A percentile compares a stretch with the other conserved stretches of the same genome.
Conservation (phyloP, 2,888 invertebrate genomes). For the Hypena proboscidalis region DNA sequence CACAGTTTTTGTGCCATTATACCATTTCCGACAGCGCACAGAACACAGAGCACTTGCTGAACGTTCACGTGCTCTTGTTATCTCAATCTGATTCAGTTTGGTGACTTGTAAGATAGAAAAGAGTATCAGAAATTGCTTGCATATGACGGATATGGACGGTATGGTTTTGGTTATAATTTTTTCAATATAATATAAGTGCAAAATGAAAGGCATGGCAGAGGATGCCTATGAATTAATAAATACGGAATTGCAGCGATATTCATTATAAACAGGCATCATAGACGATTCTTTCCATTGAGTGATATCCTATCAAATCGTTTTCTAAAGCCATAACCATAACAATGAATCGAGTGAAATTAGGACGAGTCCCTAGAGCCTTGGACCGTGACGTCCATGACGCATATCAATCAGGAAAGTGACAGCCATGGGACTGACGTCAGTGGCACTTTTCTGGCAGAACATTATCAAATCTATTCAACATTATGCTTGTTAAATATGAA, state of each 20-base stretch:
- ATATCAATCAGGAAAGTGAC: slow-evolving; percentile 20
- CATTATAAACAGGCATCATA: not conserved
- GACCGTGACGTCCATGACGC: slow-evolving; percentile 9
- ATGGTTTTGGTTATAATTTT: no score
- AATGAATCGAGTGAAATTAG: slow-evolving; percentile 24
- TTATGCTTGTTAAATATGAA: no score
- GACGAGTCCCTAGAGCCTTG: slow-evolving; percentile 18
- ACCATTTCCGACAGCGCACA: slow-evolving; percentile 39
- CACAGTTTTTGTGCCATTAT: slow-evolving; percentile 47
- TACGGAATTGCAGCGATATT: no score
- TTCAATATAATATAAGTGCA: no score
- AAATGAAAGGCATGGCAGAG: no score
- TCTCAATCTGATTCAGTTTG: no score
- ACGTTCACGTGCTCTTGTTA: slow-evolving; percentile 27
- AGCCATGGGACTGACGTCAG: slow-evolving; percentile 5
- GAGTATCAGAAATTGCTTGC: no score
- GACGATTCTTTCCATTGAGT: not conserved
- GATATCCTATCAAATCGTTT: slow-evolving; percentile 13
- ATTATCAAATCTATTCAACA: not conserved
- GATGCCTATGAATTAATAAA: no score
- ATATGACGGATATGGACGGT: no score
- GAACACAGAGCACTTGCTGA: not conserved
- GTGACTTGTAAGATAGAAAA: no score
- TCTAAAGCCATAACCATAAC: slow-evolving; percentile 11
- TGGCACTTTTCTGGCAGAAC: slow-evolving; percentile 1